Evolutionary conservation across 2,888 invertebrate genomes (phyloP), one percentile per base, ranked within the genome.

Genomic region (Punctoribates punctum): DNA sequence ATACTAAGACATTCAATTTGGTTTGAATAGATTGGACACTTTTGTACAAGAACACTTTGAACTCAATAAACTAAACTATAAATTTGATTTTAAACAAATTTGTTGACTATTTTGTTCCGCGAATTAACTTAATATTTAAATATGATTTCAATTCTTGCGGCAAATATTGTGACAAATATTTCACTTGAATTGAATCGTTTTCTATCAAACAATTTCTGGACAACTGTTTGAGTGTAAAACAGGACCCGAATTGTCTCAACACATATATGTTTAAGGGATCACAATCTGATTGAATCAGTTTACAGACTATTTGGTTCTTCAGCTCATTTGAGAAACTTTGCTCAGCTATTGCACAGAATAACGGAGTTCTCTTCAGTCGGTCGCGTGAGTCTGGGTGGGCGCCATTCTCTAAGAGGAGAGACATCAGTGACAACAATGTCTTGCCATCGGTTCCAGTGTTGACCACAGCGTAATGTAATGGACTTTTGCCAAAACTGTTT

Each of bases 121-220:
- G 23, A 34, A 65, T 38, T 25, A 65, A 20, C 34, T 65, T 46
- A 23, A 46, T 11, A 46, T 46, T 70, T 15, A 70, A 70, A 46
- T 70, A 70, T 2, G n/a, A 70, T n/a, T 42, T 70, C 23, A 70
- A 70, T 70, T 70, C 70, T 20, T 46, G 34, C 13, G 70, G 70
- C 5, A 70, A 65, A 65, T 34, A n/a, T 17, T 65, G 27, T 4
- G 15, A 38, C 5, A 67, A n/a, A n/a, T 67, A 20, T 67, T 67
- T 8, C 27, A 6, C 15, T 15, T 25, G 29, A 17, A 38, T 15
- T 11, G 4, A 70, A 70, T 23, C 23, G 23, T 23, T 70, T 13
- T 20, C 20, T 9, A 70, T 3, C 5, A 70, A 23, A 70, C 5
- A 70, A 13, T 6, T 38, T 70, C 70, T 38, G 25, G n/a, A 42